phyloP scores from a whole-genome alignment of 2,113 vertebrate species.

The Noturus placidus region DNA sequence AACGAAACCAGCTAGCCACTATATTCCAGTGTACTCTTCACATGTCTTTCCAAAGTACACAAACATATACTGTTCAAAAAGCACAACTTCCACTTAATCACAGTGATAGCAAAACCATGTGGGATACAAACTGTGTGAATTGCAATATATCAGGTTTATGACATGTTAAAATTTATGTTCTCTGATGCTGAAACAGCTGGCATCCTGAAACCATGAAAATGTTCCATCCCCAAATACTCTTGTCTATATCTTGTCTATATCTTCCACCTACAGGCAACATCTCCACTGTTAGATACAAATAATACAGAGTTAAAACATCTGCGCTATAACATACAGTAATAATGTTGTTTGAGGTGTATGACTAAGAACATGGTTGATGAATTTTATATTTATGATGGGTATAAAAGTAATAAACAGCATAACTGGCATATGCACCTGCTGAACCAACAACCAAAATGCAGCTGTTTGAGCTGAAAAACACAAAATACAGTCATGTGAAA shows the following conservation, averaged over 20 bases:
- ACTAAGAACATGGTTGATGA: background rate
- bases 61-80: slow-evolving; percentile 37
- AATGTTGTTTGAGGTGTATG: background rate
- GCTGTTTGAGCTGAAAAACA: background rate
- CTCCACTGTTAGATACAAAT: background rate
- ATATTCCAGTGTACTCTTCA: background rate
- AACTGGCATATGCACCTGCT: background rate
- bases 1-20: background rate
- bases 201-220: slow-evolving; percentile 37
- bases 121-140: background rate
- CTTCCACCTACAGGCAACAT: background rate
- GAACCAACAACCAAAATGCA: background rate
- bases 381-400: background rate
- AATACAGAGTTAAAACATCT: background rate
- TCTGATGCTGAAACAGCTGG: slow-evolving; percentile 45
- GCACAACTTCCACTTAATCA: slow-evolving; percentile 29
- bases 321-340: background rate
- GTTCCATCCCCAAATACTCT: slow-evolving; percentile 5
- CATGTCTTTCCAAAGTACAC: slow-evolving; percentile 41
- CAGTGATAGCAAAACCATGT: background rate
- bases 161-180: slow-evolving; percentile 1
- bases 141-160: background rate
- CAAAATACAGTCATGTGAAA: no score
- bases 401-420: background rate
- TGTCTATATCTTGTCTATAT: background rate